Conservation (phyloP, 2,113 vertebrate genomes). For the Petroica traversi region DNA sequence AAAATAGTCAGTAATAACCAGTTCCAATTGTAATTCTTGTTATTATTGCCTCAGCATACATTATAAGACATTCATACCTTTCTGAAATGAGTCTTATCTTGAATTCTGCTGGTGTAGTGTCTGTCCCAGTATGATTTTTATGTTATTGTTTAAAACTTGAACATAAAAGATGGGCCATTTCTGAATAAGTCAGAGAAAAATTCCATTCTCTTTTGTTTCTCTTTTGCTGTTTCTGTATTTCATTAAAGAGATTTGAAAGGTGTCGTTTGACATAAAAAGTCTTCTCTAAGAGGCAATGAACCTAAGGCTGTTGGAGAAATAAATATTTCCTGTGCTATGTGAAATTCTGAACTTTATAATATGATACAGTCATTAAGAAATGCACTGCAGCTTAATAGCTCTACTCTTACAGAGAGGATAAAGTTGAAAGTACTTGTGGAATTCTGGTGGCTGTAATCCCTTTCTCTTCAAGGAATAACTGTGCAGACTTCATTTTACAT, state of each 20-base stretch:
- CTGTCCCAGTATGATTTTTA: neutral
- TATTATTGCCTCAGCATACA: neutral
- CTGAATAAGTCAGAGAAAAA: neutral
- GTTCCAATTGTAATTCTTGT: neutral
- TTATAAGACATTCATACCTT: neutral
- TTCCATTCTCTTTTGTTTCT: neutral
- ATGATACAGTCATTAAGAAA: conserved; percentile 19
- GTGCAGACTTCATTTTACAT: neutral
- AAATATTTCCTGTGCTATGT: conserved; percentile 24
- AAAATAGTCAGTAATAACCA: neutral
- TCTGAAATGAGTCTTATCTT: neutral
- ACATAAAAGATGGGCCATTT: neutral
- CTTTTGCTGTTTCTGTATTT: neutral
- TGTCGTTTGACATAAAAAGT: neutral
- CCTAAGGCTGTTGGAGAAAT: neutral
- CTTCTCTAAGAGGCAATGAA: neutral
- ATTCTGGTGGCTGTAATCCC: neutral
- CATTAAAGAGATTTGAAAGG: neutral
- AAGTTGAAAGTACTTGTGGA: neutral
- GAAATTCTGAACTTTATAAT: conserved; percentile 26
- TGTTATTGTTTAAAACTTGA: neutral
- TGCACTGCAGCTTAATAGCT: neutral
- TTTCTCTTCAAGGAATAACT: neutral
- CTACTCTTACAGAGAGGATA: neutral
- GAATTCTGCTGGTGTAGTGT: neutral